Conservation (phyloP, 1,140 invertebrate genomes). For the Drosophila ananassae region DNA sequence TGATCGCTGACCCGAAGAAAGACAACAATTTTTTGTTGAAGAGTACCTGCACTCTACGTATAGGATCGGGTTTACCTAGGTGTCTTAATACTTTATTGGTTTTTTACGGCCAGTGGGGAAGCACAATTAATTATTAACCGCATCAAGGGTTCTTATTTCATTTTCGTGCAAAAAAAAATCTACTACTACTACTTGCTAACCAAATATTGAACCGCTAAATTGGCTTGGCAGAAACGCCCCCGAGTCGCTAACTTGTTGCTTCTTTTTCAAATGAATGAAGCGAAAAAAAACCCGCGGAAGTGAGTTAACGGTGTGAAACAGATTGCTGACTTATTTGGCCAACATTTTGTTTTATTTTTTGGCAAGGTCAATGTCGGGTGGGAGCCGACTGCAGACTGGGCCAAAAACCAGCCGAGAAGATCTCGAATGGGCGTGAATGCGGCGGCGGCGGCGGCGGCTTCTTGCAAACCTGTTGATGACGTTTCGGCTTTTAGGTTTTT, state of each 20-base stretch:
- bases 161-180: constrained; percentile 6
- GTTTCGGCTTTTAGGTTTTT: constrained; percentile 23
- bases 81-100: not conserved
- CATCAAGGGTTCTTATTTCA: constrained; percentile 5
- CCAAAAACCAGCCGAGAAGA: constrained; percentile 26
- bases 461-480: constrained; percentile 50
- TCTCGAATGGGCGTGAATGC: constrained; percentile 36
- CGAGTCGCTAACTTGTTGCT: constrained; percentile 8
- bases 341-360: constrained; percentile 33
- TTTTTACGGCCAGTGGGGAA: constrained; percentile 11
- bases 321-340: constrained; percentile 61
- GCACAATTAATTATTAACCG: constrained; percentile 14
- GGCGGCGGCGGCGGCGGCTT: not conserved
- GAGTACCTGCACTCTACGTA: constrained; percentile 2
- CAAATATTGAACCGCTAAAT: constrained; percentile 9
- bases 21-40: constrained; percentile 46
- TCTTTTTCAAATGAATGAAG: constrained; percentile 18
- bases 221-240: constrained; percentile 27
- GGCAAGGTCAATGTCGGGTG: constrained; percentile 71
- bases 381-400: constrained; percentile 13
- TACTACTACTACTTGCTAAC: constrained; percentile 10
- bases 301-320: constrained; percentile 69
- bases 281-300: constrained; percentile 64
- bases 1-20: constrained; percentile 55
- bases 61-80: not conserved